Evolutionary conservation across 92 coral and sea anemone species (phyloP).

Genomic region (Pocillopora grandis): DNA sequence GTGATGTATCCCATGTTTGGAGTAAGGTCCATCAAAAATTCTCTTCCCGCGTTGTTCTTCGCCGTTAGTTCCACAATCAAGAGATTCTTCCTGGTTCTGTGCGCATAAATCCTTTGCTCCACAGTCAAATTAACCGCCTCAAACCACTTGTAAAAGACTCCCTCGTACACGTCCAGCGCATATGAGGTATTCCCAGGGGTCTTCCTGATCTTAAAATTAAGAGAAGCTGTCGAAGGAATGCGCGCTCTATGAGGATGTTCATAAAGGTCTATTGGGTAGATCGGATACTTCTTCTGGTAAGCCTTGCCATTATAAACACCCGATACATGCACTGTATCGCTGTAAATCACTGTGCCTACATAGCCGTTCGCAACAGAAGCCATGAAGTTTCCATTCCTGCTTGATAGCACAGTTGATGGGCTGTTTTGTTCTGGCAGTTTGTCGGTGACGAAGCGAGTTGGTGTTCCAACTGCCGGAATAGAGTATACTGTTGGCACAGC

Average conservation of each 20-base stretch:
- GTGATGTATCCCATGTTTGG: conserved; percentile 68
- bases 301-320: conserved; percentile 77
- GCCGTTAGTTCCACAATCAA: conserved; percentile 76
- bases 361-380: conserved; percentile 84
- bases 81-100: conserved; percentile 67
- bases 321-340: conserved; percentile 76
- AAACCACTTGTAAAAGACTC: conserved; percentile 85
- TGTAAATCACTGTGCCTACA: conserved; percentile 72
- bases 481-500: neutral
- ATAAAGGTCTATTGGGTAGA: conserved; percentile 68
- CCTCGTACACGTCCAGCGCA: conserved; percentile 72
- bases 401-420: conserved; percentile 46
- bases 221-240: conserved; percentile 75
- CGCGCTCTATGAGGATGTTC: conserved; percentile 84
- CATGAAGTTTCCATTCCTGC: conserved; percentile 77
- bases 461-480: conserved; percentile 43
- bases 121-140: conserved; percentile 42
- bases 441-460: conserved; percentile 66
- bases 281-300: conserved; percentile 55
- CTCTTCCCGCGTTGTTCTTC: conserved; percentile 52
- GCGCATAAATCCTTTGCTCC: conserved; percentile 81
- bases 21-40: conserved; percentile 47
- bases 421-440: conserved; percentile 57
- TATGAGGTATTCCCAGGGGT: conserved; percentile 49
- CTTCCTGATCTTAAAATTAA: conserved; percentile 50